Evolutionary conservation across 64 coral and sea anemone species (phyloP).

Genomic region (Porites lutea): DNA sequence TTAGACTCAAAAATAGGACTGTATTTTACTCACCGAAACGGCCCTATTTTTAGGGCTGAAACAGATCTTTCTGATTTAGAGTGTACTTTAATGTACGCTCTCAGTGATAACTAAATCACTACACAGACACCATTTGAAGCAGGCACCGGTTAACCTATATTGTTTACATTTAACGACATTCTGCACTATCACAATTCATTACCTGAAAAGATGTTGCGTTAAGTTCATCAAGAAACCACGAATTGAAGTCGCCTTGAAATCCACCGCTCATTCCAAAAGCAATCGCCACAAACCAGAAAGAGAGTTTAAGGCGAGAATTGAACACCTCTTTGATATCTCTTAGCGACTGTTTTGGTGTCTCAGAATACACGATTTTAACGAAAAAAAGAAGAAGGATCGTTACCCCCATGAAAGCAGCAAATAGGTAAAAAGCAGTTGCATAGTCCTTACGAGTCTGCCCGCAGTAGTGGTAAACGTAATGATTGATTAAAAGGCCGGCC

Average conservation of each 20-base stretch:
- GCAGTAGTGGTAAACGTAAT: slow-evolving; percentile 13
- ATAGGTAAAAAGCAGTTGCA: slow-evolving; percentile 30
- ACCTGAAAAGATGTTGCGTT: slow-evolving; percentile 21
- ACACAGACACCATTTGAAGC: too few relatives aligned
- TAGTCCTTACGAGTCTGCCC: slow-evolving; percentile 10
- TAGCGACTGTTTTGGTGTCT: not conserved
- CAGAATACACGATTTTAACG: slow-evolving; percentile 31
- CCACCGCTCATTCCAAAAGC: slow-evolving; percentile 45
- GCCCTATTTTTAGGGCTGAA: too few relatives aligned
- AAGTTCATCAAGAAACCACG: slow-evolving; percentile 65
- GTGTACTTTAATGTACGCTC: too few relatives aligned
- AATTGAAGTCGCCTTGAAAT: slow-evolving; percentile 53
- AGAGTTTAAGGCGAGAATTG: slow-evolving; percentile 29
- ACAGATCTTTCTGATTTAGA: too few relatives aligned
- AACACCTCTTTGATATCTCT: not conserved
- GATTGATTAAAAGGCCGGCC: slow-evolving; percentile 31
- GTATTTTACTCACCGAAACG: too few relatives aligned
- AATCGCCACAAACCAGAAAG: slow-evolving; percentile 48
- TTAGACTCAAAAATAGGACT: too few relatives aligned
- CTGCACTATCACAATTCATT: not conserved
- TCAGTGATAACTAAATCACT: too few relatives aligned
- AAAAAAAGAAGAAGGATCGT: not conserved
- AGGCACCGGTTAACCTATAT: too few relatives aligned
- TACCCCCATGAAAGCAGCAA: slow-evolving; percentile 13
- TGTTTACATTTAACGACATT: not conserved